phyloP scores from a whole-genome alignment of 1,140 invertebrate species.

The Pseudoatta argentina region DNA sequence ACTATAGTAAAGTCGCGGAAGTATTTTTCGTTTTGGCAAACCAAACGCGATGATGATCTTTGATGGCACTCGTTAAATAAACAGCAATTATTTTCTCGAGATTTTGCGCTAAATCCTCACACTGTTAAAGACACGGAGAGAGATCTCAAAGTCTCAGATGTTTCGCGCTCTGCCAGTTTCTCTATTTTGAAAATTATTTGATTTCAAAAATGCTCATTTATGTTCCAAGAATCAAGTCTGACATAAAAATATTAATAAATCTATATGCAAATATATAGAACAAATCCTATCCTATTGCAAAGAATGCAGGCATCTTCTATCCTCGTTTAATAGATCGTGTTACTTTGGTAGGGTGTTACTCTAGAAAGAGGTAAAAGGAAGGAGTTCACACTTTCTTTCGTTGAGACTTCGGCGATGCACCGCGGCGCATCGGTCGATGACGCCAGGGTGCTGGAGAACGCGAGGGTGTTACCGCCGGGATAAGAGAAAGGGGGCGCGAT shows the following conservation, averaged over 20 bases:
- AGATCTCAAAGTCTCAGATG: slow-evolving; percentile 21
- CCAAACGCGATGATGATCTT: slow-evolving; percentile 18
- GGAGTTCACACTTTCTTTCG: background rate
- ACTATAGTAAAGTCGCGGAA: background rate
- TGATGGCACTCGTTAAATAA: slow-evolving; percentile 12
- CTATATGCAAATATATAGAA: background rate
- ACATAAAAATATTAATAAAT: background rate
- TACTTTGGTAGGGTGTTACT: too few relatives aligned
- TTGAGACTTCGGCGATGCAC: background rate
- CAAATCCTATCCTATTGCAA: background rate
- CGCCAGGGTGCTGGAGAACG: slow-evolving; percentile 31
- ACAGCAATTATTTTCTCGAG: slow-evolving; percentile 33
- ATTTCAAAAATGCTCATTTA: background rate
- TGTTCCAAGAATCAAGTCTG: background rate
- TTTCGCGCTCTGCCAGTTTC: slow-evolving; percentile 15
- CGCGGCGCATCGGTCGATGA: slow-evolving; percentile 18
- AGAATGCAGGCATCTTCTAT: background rate
- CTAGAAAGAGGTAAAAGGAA: background rate
- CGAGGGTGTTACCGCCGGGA: slow-evolving; percentile 54
- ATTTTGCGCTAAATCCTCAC: background rate
- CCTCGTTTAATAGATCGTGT: background rate
- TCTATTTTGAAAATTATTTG: slow-evolving; percentile 31
- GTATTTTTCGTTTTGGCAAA: slow-evolving; percentile 66
- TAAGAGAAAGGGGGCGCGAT: slow-evolving; percentile 71
- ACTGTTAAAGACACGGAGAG: background rate